These are phyloP conservation scores for Sarcophaga subvicina DNA, from an alignment of 2,888 invertebrate species.

Conservation along the genomic window DNA sequence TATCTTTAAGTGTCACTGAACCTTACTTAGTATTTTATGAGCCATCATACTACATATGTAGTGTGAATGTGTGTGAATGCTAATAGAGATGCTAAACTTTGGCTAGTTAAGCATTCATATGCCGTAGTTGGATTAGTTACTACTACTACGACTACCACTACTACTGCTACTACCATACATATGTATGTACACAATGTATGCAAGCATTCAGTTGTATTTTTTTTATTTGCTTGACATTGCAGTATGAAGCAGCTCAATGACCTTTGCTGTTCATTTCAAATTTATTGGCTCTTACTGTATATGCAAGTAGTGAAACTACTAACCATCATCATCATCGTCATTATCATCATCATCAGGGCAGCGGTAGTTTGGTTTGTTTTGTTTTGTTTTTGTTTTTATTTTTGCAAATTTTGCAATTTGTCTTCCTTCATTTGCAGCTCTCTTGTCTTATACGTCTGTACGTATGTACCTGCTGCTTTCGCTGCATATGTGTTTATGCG, in stretches of 20 bases:
- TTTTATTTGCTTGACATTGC: slow-evolving; percentile 59
- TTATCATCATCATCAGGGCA: slow-evolving; percentile 3
- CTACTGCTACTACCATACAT: not conserved
- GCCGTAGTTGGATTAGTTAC: not conserved
- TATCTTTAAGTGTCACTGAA: slow-evolving; percentile 62
- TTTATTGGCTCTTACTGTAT: not conserved
- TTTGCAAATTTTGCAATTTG: slow-evolving; percentile 6
- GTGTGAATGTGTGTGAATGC: not conserved
- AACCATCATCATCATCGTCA: not conserved
- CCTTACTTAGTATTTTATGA: slow-evolving; percentile 28
- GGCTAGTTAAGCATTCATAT: slow-evolving; percentile 48
- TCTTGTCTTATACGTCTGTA: slow-evolving; percentile 21
- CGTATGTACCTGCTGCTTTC: slow-evolving; percentile 28
- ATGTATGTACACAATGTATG: not conserved
- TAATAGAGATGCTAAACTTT: slow-evolving; percentile 47
- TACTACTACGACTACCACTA: not conserved
- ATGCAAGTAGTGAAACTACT: slow-evolving; percentile 53
- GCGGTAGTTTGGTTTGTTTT: slow-evolving; percentile 1
- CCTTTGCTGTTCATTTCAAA: slow-evolving; percentile 53
- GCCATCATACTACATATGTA: not conserved
- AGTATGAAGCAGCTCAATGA: slow-evolving; percentile 64
- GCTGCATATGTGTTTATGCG: not conserved
- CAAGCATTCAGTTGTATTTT: not conserved
- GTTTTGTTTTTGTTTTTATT: not conserved
- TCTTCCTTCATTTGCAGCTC: slow-evolving; percentile 61